phyloP scores from a whole-genome alignment of 2,113 vertebrate species.

The Sialia sialis region DNA sequence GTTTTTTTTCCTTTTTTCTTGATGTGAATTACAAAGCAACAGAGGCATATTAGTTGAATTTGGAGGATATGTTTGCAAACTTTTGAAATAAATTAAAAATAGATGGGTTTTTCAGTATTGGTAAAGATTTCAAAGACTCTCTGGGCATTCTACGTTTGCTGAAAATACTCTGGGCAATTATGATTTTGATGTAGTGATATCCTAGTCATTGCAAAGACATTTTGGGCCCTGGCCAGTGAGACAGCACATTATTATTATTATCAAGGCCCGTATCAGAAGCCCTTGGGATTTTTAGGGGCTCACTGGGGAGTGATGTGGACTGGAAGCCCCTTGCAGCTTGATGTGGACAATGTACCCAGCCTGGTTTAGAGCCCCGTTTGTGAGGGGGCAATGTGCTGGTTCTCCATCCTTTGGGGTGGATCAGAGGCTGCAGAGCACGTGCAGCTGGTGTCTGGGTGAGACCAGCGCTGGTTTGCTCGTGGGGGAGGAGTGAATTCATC shows the following conservation, averaged over 20 bases:
- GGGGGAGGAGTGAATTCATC: neutral
- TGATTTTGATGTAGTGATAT: neutral
- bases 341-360: neutral
- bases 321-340: neutral
- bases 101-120: neutral
- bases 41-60: neutral
- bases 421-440: neutral
- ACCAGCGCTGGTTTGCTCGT: neutral
- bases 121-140: neutral
- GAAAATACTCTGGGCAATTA: neutral
- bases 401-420: fast-evolving
- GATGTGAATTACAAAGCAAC: neutral
- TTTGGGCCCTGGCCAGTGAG: neutral
- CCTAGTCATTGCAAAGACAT: neutral
- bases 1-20: neutral
- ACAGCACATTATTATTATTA: neutral
- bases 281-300: neutral
- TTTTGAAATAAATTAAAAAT: neutral
- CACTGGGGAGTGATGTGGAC: neutral
- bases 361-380: neutral
- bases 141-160: neutral
- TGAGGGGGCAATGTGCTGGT: neutral
- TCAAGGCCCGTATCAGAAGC: neutral
- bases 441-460: neutral
- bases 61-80: neutral